phyloP scores from a whole-genome alignment of 2,888 invertebrate genomes.

The Drosophila dives region DNA sequence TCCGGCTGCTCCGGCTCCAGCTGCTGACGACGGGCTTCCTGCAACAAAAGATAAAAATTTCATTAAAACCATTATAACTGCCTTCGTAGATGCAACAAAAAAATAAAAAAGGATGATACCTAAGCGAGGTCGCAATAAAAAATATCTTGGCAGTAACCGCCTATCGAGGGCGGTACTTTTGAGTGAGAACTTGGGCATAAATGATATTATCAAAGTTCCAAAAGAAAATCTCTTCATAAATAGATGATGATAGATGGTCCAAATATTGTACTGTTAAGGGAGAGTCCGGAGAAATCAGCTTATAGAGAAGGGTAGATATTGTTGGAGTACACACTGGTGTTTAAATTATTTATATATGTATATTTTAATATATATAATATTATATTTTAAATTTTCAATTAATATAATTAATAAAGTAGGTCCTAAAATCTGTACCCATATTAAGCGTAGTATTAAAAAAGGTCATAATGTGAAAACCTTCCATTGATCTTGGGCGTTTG shows the following conservation, averaged over 20 bases:
- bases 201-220: not conserved
- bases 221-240: not conserved
- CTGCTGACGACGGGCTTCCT: conserved; percentile 52
- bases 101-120: conserved; percentile 33
- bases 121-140: conserved; percentile 19
- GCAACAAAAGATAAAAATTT: conserved; percentile 79
- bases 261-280: not conserved
- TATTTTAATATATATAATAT: not conserved
- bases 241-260: not conserved
- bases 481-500: not conserved
- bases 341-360: not conserved
- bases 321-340: not conserved
- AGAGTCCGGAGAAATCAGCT: not conserved
- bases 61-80: conserved; percentile 78
- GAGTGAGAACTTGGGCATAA: not conserved
- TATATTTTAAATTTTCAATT: not conserved
- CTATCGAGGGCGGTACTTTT: conserved; percentile 30
- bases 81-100: conserved; percentile 45
- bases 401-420: not conserved
- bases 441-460: too few relatives aligned
- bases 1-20: conserved; percentile 14
- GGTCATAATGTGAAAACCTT: rapidly evolving
- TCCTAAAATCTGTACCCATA: not conserved
- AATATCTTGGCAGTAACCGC: conserved; percentile 34
- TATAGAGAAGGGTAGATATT: not conserved